These are phyloP conservation scores for Microcebus tavaratra DNA, from an alignment of 2,113 vertebrate species.

Conservation along the genomic window DNA sequence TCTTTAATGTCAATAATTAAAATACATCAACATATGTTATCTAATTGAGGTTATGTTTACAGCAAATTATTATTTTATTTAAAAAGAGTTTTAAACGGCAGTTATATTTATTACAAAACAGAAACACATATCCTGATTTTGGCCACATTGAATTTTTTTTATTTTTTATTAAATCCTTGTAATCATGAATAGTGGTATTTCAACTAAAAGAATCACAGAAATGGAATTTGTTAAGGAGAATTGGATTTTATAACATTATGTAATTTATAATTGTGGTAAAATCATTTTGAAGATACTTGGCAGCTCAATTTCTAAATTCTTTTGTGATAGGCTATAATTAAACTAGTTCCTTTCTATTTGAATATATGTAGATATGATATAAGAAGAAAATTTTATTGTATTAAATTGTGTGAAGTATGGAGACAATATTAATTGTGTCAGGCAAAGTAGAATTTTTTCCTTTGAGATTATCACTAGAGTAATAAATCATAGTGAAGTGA, in stretches of 20 bases:
- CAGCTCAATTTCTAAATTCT: slow-evolving; percentile 57
- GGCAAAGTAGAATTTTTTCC: slow-evolving; percentile 44
- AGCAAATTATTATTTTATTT: background rate
- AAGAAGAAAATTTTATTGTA: slow-evolving; percentile 38
- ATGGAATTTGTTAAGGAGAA: slow-evolving; percentile 36
- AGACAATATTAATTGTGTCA: slow-evolving; percentile 46
- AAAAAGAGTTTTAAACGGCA: background rate
- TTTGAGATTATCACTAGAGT: slow-evolving; percentile 48
- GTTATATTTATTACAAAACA: slow-evolving; percentile 24
- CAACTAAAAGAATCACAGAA: slow-evolving; percentile 52
- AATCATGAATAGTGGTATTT: slow-evolving; percentile 26
- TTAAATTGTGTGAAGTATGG: slow-evolving; percentile 30
- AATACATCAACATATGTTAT: slow-evolving; percentile 10
- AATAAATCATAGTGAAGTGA: slow-evolving; percentile 43
- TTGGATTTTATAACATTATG: slow-evolving; percentile 17
- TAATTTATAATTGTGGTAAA: slow-evolving; percentile 46
- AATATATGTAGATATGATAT: slow-evolving; percentile 16
- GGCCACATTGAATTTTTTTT: background rate
- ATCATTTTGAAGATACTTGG: slow-evolving; percentile 55
- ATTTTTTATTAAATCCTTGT: slow-evolving; percentile 17
- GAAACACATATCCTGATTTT: background rate
- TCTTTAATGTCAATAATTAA: slow-evolving; percentile 23
- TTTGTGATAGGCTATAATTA: slow-evolving; percentile 46
- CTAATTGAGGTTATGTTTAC: slow-evolving; percentile 34
- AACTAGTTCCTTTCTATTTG: slow-evolving; percentile 48